A percentile compares a stretch with the other conserved stretches of the same genome.
Conservation (phyloP, 2,888 invertebrate genomes). For the Brachynemurus nebulosus region DNA sequence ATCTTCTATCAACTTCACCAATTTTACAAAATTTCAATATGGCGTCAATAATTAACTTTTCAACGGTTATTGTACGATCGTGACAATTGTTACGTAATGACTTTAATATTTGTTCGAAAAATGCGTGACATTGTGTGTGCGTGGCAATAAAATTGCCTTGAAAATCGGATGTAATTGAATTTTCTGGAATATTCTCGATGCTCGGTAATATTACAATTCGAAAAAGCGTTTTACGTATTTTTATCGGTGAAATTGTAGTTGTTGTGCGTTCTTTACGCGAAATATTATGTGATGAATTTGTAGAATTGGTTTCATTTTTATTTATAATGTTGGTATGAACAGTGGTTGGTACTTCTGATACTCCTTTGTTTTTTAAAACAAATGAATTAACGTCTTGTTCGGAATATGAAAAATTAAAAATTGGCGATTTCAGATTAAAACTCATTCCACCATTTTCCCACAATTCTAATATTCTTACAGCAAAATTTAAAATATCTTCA, state of each 20-base stretch:
- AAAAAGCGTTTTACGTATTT: neutral
- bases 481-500: conserved; percentile 33
- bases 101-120: conserved; percentile 29
- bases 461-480: conserved; percentile 35
- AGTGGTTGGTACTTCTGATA: conserved; percentile 1
- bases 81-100: conserved; percentile 21
- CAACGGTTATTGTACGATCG: conserved; percentile 16
- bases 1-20: conserved; percentile 13
- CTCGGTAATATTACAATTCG: conserved; percentile 11
- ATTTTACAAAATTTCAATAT: conserved; percentile 26
- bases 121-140: conserved; percentile 31
- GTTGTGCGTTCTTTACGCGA: too few species aligned
- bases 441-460: conserved; percentile 42
- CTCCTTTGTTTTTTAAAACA: too few species aligned
- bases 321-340: neutral
- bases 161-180: conserved; percentile 28
- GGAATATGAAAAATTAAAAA: too few species aligned
- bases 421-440: conserved; percentile 22
- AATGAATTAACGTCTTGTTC: too few species aligned
- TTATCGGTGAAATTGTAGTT: neutral
- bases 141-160: conserved; percentile 30
- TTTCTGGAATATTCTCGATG: conserved; percentile 23
- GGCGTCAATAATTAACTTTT: conserved; percentile 21
- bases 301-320: neutral
- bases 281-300: neutral